Percentiles rank a stretch among this genome's conserved stretches.
phyloP scores from a whole-genome alignment of 2,113 vertebrate genomes.

The Apaloderma vittatum region DNA sequence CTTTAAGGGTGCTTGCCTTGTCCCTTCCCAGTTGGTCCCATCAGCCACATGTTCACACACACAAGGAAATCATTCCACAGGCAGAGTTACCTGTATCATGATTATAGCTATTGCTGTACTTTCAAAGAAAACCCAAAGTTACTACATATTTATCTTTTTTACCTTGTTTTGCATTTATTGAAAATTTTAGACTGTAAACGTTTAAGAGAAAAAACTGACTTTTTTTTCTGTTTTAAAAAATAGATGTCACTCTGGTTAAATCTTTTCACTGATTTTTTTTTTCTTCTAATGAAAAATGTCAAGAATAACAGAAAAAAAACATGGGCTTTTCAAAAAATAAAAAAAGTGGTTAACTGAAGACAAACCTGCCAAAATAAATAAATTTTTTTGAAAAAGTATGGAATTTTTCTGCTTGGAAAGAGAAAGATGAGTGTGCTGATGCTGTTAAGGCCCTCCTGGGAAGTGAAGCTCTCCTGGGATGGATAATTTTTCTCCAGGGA shows the following conservation, averaged over 20 bases:
- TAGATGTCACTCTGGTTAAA: background rate
- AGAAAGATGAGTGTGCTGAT: background rate
- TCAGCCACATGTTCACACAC: accelerated
- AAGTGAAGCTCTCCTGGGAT: accelerated
- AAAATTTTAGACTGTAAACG: background rate
- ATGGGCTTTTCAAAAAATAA: too few species aligned
- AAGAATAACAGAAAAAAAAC: background rate
- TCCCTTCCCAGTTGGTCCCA: too few species aligned
- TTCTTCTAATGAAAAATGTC: background rate
- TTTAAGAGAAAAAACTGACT: background rate
- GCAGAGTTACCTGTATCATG: background rate
- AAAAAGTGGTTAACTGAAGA: background rate
- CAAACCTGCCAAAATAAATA: background rate
- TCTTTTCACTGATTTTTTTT: accelerated
- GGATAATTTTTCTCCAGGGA: background rate
- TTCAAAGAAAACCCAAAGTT: background rate
- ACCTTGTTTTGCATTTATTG: background rate
- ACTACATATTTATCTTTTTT: background rate
- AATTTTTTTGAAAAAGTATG: background rate
- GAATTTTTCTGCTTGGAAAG: background rate
- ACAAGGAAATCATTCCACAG: accelerated
- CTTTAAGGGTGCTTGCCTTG: background rate
- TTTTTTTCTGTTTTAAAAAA: background rate
- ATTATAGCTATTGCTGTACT: background rate
- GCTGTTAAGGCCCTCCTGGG: background rate